Percentiles rank a stretch among this genome's conserved stretches.
Conservation (phyloP, 2,113 vertebrate species). For the Plestiodon gilberti region DNA sequence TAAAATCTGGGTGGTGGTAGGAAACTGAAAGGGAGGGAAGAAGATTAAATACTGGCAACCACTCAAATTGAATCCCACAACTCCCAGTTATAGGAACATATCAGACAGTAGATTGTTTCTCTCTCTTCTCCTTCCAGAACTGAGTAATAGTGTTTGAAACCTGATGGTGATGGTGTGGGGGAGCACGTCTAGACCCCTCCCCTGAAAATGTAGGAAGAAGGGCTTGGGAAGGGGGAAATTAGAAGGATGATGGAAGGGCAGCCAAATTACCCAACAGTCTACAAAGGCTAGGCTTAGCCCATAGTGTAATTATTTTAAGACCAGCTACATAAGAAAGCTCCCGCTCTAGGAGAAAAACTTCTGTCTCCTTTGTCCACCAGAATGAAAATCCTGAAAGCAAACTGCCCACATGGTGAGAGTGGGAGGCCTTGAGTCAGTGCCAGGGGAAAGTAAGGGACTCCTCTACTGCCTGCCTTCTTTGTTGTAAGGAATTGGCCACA, state of each 20-base stretch:
- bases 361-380: background rate
- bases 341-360: background rate
- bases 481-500: background rate
- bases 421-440: background rate
- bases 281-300: background rate
- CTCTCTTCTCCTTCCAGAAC: too few relatives aligned
- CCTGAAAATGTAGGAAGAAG: background rate
- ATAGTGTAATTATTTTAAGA: background rate
- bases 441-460: background rate
- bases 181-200: background rate
- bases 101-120: background rate
- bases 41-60: background rate
- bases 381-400: background rate
- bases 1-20: background rate
- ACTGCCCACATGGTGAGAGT: background rate
- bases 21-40: background rate
- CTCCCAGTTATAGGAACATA: background rate
- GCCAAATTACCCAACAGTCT: background rate
- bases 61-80: background rate
- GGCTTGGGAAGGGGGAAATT: background rate
- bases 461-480: background rate
- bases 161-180: background rate
- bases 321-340: background rate
- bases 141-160: background rate
- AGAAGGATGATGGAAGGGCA: background rate